Percentiles rank a stretch among this genome's conserved stretches.
Conservation (phyloP, 2,888 invertebrate genomes). For the Ischnura elegans region DNA sequence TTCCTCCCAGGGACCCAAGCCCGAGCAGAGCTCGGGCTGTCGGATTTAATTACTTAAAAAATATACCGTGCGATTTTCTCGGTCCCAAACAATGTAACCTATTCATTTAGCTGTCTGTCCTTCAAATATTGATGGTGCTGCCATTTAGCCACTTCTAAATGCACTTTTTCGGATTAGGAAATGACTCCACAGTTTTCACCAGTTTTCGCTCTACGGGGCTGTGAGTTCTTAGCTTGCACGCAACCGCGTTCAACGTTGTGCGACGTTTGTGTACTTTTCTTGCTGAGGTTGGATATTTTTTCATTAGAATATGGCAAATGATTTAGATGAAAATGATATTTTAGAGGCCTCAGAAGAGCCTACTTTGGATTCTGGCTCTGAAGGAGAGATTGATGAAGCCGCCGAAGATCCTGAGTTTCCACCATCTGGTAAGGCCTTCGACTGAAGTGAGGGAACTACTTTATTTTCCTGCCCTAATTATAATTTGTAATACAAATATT, state of each 20-base stretch:
- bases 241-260: no score
- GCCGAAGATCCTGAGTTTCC: neutral
- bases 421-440: neutral
- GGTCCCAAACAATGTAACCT: no score
- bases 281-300: no score
- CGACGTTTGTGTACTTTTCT: no score
- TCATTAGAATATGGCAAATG: neutral
- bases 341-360: neutral
- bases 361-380: neutral
- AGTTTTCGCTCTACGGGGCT: neutral
- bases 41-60: no score
- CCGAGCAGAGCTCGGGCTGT: no score
- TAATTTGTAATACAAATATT: neutral
- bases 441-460: neutral
- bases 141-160: neutral
- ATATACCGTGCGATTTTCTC: no score
- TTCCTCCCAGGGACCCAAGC: no score
- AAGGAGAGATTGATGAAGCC: neutral
- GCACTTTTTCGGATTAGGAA: neutral
- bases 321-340: neutral
- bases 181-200: neutral
- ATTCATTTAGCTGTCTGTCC: neutral
- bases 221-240: neutral
- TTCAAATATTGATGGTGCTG: neutral
- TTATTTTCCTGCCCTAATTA: neutral